Conservation (phyloP, 2,113 vertebrate genomes). For the Xiphophorus couchianus region DNA sequence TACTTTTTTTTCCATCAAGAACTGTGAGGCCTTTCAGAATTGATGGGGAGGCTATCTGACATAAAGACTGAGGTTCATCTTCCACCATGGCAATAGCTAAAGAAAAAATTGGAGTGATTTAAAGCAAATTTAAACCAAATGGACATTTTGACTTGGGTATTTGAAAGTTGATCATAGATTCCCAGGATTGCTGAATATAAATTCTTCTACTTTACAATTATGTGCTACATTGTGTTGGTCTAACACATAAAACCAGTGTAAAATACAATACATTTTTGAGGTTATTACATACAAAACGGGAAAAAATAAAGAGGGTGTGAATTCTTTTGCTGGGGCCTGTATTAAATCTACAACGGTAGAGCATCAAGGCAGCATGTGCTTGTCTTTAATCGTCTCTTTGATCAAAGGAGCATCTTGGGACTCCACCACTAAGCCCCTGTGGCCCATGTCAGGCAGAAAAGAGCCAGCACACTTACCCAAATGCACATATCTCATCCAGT, state of each 20-base stretch:
- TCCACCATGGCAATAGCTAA: background rate
- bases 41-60: background rate
- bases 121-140: background rate
- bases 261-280: background rate
- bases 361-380: conserved; percentile 16
- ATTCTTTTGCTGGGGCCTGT: background rate
- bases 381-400: conserved; percentile 41
- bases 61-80: too few relatives aligned
- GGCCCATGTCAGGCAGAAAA: conserved; percentile 49
- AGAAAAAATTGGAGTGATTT: background rate
- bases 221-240: background rate
- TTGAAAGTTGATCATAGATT: background rate
- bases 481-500: conserved; percentile 38
- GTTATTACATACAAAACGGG: background rate
- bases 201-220: background rate
- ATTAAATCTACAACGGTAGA: background rate
- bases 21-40: background rate
- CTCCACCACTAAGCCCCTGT: conserved; percentile 48
- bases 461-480: conserved; percentile 29
- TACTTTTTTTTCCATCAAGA: background rate
- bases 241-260: background rate
- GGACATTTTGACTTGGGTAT: too few relatives aligned
- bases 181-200: background rate
- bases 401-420: conserved; percentile 55
- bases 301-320: background rate